Percentiles rank a stretch among this genome's conserved stretches.
phyloP scores from a whole-genome alignment of 2,888 invertebrate species.

The Cephus pygmeus region DNA sequence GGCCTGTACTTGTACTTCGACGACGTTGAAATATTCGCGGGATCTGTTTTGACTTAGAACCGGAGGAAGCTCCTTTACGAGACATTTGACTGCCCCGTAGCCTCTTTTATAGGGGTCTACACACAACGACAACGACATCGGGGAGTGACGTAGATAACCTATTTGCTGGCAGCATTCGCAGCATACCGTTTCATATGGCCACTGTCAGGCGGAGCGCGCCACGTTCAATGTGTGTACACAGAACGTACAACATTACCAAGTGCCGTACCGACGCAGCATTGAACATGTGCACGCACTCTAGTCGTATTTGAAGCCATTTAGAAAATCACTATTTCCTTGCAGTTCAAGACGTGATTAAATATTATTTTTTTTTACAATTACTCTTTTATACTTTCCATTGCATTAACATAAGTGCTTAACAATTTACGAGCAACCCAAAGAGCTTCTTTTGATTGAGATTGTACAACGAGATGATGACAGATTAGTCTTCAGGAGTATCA shows the following conservation, averaged over 20 bases:
- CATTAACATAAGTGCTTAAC: background rate
- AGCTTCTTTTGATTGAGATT: background rate
- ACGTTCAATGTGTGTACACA: background rate
- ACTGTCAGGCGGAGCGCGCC: background rate
- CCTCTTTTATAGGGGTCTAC: slow-evolving; percentile 20
- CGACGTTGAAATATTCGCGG: slow-evolving; percentile 53
- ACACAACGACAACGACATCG: slow-evolving; percentile 29
- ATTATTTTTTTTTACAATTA: background rate
- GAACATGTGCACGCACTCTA: background rate
- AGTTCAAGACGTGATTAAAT: background rate
- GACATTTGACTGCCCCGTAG: slow-evolving; percentile 52
- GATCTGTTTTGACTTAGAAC: slow-evolving; percentile 50
- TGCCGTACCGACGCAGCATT: background rate
- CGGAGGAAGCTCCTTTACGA: slow-evolving; percentile 46
- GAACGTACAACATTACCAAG: background rate
- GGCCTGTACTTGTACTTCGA: slow-evolving; percentile 25
- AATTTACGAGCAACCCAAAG: background rate
- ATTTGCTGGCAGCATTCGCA: background rate
- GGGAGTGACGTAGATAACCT: slow-evolving; percentile 32
- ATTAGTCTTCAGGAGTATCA: background rate
- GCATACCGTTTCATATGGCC: background rate
- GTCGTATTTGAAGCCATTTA: background rate
- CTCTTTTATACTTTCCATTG: background rate
- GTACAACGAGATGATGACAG: background rate
- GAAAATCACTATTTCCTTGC: background rate